phyloP scores from a whole-genome alignment of 2,888 invertebrate genomes.

The Orthonychiurus folsomi region DNA sequence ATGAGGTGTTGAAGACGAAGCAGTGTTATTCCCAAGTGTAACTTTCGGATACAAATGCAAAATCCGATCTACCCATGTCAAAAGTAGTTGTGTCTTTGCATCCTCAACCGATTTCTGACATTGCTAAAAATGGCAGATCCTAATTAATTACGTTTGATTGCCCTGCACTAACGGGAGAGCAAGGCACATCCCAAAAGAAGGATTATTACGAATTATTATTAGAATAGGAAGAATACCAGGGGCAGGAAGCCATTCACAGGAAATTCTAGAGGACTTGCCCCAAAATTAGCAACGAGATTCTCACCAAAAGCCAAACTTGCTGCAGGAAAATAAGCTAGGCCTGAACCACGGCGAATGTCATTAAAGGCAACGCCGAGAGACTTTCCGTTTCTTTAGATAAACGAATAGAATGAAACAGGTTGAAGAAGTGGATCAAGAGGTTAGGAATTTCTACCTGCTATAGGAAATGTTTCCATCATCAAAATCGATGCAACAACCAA shows the following conservation, averaged over 20 bases:
- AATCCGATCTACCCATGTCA: constrained; percentile 48
- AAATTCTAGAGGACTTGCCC: constrained; percentile 58
- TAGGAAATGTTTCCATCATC: constrained; percentile 54
- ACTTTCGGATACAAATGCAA: constrained; percentile 41
- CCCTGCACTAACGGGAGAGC: too few species aligned
- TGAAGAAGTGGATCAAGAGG: not conserved
- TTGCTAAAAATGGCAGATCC: too few species aligned
- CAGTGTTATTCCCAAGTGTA: constrained; percentile 11
- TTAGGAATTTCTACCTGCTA: not conserved
- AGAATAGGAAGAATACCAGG: too few species aligned
- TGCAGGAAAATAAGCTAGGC: constrained; percentile 69
- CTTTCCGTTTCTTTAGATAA: constrained; percentile 58
- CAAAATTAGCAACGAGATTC: constrained; percentile 69
- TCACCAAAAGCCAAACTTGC: constrained; percentile 69
- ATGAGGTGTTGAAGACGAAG: not conserved
- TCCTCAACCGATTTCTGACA: constrained; percentile 33
- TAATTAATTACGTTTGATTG: too few species aligned
- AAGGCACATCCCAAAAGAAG: too few species aligned
- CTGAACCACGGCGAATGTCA: constrained; percentile 60
- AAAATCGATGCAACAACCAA: constrained; percentile 64
- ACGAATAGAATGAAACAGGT: not conserved
- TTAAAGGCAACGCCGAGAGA: constrained; percentile 64
- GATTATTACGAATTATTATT: too few species aligned
- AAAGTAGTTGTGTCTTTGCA: constrained; percentile 46
- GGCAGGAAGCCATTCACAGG: constrained; percentile 60